Evolutionary conservation across 2,113 vertebrate genomes (phyloP).

Genomic region (Lates calcarifer): DNA sequence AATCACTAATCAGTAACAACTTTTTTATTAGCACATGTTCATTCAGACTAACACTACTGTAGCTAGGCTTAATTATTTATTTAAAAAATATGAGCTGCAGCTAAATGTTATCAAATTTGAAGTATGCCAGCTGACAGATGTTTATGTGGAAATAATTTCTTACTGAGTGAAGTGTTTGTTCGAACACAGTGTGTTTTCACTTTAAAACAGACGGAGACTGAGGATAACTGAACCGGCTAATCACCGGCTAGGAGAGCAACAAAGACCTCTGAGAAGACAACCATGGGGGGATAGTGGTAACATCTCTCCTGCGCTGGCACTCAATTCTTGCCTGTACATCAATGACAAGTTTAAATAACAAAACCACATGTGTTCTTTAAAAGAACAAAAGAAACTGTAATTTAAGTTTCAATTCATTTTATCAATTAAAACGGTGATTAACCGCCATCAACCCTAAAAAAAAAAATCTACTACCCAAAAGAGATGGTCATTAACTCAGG

Average conservation of each 20-base stretch:
- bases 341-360: slow-evolving; percentile 38
- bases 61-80: neutral
- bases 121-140: neutral
- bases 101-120: neutral
- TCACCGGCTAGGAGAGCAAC: slow-evolving; percentile 61
- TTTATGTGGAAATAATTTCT: neutral
- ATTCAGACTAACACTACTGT: neutral
- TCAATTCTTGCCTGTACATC: slow-evolving; percentile 22
- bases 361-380: neutral
- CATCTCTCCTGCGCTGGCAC: slow-evolving; percentile 46
- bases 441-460: slow-evolving; percentile 46
- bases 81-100: neutral
- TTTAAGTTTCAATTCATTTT: slow-evolving; percentile 7
- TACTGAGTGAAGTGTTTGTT: neutral
- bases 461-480: slow-evolving; percentile 76
- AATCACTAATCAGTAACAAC: neutral
- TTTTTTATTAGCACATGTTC: slow-evolving; percentile 10
- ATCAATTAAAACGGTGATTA: slow-evolving; percentile 53
- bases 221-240: slow-evolving; percentile 35
- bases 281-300: slow-evolving; percentile 50
- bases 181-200: neutral
- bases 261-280: slow-evolving; percentile 69
- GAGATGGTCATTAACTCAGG: slow-evolving; percentile 80
- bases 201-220: neutral
- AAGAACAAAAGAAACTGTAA: neutral